Conservation (phyloP, 2,888 invertebrate genomes). For the Sympetrum striolatum region DNA sequence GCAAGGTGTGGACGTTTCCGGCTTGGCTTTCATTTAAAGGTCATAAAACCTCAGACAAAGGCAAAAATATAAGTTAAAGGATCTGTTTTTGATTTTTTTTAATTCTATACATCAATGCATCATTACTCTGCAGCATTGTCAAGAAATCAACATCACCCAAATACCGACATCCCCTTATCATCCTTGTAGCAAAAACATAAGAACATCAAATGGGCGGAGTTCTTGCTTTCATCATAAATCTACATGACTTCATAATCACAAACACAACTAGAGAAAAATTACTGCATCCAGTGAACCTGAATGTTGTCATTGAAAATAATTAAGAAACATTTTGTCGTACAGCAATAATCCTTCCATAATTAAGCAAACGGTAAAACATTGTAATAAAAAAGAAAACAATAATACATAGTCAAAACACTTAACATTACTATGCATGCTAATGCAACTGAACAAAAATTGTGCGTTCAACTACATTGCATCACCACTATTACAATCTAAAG, state of each 20-base stretch:
- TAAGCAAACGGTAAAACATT: too few species aligned
- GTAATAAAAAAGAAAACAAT: too few species aligned
- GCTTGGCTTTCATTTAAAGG: neutral
- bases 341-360: too few species aligned
- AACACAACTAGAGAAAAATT: neutral
- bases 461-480: too few species aligned
- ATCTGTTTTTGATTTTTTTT: too few species aligned
- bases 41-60: neutral
- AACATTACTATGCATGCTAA: too few species aligned
- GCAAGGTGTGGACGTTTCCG: neutral
- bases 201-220: constrained; percentile 25
- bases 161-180: neutral
- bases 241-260: neutral
- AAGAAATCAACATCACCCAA: neutral
- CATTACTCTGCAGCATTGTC: neutral
- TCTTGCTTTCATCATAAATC: neutral
- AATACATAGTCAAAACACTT: too few species aligned
- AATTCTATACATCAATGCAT: neutral
- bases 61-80: neutral
- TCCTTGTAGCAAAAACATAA: neutral
- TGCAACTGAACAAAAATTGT: too few species aligned
- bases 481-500: too few species aligned
- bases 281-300: neutral
- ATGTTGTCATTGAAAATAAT: too few species aligned
- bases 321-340: too few species aligned